Conservation (phyloP, 1,140 invertebrate species). For the Globodera rostochiensis region DNA sequence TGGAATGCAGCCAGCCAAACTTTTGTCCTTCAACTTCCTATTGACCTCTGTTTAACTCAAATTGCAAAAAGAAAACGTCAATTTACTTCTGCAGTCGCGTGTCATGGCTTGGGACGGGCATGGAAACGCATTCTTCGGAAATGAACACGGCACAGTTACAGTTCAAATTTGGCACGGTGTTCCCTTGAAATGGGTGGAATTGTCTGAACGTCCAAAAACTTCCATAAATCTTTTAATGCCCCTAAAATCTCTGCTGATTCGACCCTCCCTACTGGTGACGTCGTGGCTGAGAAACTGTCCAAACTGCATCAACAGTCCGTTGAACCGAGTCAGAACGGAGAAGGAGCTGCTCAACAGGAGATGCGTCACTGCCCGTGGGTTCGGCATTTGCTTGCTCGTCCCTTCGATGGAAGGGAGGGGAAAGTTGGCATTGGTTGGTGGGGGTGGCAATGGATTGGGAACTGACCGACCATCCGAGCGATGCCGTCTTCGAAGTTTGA, state of each 20-base stretch:
- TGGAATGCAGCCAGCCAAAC: constrained; percentile 42
- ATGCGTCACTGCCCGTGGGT: constrained; percentile 41
- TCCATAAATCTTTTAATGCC: no score
- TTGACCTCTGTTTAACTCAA: constrained; percentile 15
- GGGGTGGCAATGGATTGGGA: not conserved
- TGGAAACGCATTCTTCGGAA: constrained; percentile 40
- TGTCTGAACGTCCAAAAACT: no score
- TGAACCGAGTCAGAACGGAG: constrained; percentile 26
- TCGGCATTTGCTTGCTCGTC: constrained; percentile 28
- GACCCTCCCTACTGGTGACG: constrained; percentile 28
- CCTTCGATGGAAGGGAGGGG: not conserved
- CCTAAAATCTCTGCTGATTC: no score
- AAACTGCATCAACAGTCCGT: constrained; percentile 47
- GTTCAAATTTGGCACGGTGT: constrained; percentile 20
- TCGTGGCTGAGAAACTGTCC: constrained; percentile 54
- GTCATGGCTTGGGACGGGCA: constrained; percentile 42
- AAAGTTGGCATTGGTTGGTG: not conserved
- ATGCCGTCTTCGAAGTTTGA: constrained; percentile 52
- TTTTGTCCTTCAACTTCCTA: constrained; percentile 24
- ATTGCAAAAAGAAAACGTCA: not conserved
- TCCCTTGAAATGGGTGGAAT: not conserved
- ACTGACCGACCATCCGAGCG: constrained; percentile 43
- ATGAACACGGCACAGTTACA: constrained; percentile 10
- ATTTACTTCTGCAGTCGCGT: constrained; percentile 29
- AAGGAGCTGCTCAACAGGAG: constrained; percentile 39